Evolutionary conservation across 2,113 vertebrate genomes (phyloP).

Genomic region (Vidua chalybeata): DNA sequence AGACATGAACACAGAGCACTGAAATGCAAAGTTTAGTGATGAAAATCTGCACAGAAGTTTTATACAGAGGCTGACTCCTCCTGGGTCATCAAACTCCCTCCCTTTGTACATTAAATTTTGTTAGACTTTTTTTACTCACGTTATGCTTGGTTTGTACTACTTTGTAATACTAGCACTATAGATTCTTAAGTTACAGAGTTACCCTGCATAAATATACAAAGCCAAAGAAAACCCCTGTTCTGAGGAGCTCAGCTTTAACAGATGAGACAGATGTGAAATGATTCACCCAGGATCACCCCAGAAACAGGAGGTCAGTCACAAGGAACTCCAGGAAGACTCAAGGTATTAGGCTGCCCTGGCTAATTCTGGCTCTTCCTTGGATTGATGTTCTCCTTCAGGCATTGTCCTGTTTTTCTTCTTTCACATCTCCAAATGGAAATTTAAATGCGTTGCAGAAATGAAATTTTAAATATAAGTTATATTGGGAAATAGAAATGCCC

Average conservation of each 20-base stretch:
- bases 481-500: neutral
- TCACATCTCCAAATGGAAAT: neutral
- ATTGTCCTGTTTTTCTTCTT: neutral
- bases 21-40: neutral
- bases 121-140: fast-evolving
- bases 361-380: neutral
- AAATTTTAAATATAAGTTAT: neutral
- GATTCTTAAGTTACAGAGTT: neutral
- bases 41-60: neutral
- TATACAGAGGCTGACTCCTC: neutral
- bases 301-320: neutral
- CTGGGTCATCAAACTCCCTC: neutral
- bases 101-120: neutral
- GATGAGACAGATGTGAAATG: neutral
- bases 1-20: neutral
- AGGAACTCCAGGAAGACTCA: neutral
- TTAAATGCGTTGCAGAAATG: neutral
- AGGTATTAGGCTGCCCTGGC: neutral
- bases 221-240: neutral
- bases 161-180: neutral
- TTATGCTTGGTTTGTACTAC: neutral
- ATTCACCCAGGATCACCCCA: neutral
- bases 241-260: neutral
- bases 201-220: neutral
- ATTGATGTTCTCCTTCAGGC: neutral